Evolutionary conservation across 2,113 vertebrate species (phyloP).

Genomic region (human (Homo sapiens)): DNA sequence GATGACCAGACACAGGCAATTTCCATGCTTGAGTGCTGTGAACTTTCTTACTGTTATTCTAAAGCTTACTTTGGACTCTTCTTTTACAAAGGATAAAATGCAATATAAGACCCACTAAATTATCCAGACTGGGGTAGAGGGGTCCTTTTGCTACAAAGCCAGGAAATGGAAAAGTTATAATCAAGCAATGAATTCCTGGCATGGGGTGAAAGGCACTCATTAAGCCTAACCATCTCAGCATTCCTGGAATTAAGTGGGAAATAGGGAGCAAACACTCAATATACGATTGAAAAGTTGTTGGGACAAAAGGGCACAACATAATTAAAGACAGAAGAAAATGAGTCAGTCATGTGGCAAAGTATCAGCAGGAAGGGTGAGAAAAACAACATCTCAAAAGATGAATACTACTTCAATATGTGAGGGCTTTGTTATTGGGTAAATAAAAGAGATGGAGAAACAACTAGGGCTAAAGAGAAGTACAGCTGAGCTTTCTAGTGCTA

Average conservation of each 20-base stretch:
- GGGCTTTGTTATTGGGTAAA: background rate
- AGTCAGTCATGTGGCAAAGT: background rate
- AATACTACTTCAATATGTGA: background rate
- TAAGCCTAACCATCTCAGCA: slow-evolving; percentile 64
- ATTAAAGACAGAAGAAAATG: slow-evolving; percentile 12
- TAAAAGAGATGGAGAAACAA: slow-evolving; percentile 2
- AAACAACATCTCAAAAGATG: background rate
- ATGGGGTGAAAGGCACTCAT: slow-evolving; percentile 53
- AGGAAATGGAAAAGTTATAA: slow-evolving; percentile 52
- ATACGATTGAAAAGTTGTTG: slow-evolving; percentile 38
- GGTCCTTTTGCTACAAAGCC: slow-evolving; percentile 19
- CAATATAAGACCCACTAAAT: background rate
- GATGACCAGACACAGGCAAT: background rate
- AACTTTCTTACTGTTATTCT: background rate
- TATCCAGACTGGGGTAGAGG: slow-evolving; percentile 14
- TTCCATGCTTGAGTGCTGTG: background rate
- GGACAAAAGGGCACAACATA: slow-evolving; percentile 46
- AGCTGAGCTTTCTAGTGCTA: background rate
- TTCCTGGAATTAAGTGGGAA: slow-evolving; percentile 74
- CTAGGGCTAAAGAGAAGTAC: background rate
- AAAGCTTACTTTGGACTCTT: background rate
- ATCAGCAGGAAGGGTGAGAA: background rate
- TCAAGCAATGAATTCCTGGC: slow-evolving; percentile 79
- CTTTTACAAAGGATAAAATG: slow-evolving; percentile 18
- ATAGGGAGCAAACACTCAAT: slow-evolving; percentile 62